Evolutionary conservation across 2,797 vertebrate species (phyloP), one percentile per base, ranked within the genome.

Genomic region (Gouania willdenowi): DNA sequence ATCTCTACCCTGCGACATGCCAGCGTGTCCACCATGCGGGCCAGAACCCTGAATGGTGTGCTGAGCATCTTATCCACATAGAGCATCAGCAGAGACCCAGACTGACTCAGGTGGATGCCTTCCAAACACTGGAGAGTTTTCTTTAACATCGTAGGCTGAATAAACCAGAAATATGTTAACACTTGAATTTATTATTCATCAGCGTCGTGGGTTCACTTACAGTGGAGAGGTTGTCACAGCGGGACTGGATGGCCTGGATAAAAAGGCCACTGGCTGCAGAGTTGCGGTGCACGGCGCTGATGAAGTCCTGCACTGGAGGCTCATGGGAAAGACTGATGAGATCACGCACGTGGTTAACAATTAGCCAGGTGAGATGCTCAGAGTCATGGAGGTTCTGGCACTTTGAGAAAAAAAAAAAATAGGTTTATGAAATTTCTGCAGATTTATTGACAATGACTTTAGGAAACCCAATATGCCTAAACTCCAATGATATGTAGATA

Each of bases 331-430:
- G 89, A 71, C 62, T 87, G 83, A 99, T 96, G 54, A 99, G 90
- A 67, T 99, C 97, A 28, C 92, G 91, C 46, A 99, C 89, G 0
- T 99, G 97, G 71, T 99, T 99, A 44, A 98, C 95, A 11, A 97
- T 93, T 46, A 99, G 87, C 97, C 97, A 99, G 0, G 97, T 96
- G 39, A 99, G 79, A 77, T 99, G 97, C 55, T 98, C 97, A 0
- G 97, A 99, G 68, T 99, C 97, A 7, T 99, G 95, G 5, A 99
- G 89, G 70, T 99, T 99, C 87, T 99, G 97, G 79, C 96, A 99
- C 97, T 99, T 20, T 36, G 39, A n/a, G n/a, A n/a, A n/a, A n/a
- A n/a, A n/a, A n/a, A n/a, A n/a, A n/a, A n/a, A n/a, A n/a, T n/a
- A n/a, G n/a, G n/a, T n/a, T n/a, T n/a, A n/a, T n/a, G n/a, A n/a